Evolutionary conservation across 2,113 vertebrate genomes (phyloP).

Genomic region (Procavia capensis): DNA sequence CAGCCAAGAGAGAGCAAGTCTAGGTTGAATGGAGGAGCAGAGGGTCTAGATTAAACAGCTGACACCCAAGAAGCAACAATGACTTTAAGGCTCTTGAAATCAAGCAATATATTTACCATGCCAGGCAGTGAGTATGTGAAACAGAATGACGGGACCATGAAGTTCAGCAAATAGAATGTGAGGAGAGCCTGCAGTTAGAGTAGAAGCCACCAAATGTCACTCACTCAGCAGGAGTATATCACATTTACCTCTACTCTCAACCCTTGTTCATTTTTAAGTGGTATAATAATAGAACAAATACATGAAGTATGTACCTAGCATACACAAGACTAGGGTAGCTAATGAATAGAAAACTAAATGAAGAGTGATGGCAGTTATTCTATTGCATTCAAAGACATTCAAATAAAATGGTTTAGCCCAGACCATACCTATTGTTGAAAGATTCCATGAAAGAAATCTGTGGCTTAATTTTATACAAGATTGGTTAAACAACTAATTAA

Average conservation of each 20-base stretch:
- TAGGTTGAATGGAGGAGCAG: background rate
- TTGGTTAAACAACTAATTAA: background rate
- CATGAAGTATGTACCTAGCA: background rate
- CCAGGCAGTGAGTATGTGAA: background rate
- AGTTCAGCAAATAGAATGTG: background rate
- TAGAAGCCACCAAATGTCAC: slow-evolving; percentile 24
- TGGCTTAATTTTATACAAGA: slow-evolving; percentile 17
- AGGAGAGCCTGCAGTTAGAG: background rate
- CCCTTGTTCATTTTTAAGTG: slow-evolving; percentile 10
- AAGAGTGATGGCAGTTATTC: background rate
- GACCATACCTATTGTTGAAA: background rate
- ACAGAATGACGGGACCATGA: slow-evolving; percentile 22
- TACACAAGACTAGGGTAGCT: background rate
- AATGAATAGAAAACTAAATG: background rate
- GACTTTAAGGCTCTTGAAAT: background rate
- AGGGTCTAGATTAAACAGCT: background rate
- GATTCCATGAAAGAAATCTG: slow-evolving; percentile 23
- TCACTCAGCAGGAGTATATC: background rate
- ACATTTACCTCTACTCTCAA: background rate
- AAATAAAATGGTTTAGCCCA: background rate
- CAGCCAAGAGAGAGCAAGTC: background rate
- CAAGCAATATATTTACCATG: background rate
- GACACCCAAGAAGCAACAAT: background rate
- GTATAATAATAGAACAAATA: slow-evolving; percentile 11
- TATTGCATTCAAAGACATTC: background rate